phyloP scores from a whole-genome alignment of 2,113 vertebrate species.

The Maccullochella peelii region DNA sequence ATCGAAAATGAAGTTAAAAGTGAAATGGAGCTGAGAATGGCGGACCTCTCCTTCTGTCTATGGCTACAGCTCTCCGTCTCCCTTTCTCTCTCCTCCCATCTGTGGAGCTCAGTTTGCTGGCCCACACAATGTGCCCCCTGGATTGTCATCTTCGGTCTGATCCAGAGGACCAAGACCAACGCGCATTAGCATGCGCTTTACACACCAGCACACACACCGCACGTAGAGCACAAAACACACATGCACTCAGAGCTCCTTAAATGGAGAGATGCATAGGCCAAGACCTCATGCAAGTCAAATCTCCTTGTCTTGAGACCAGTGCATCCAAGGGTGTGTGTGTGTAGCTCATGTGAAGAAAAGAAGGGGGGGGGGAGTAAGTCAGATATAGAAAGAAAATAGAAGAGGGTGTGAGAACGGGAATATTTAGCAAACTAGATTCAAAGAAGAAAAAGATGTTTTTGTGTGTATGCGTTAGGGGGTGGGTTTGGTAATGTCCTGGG shows the following conservation, averaged over 20 bases:
- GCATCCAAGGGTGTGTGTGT: slow-evolving; percentile 43
- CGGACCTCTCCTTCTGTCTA: slow-evolving; percentile 58
- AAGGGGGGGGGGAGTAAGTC: background rate
- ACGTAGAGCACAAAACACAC: slow-evolving; percentile 38
- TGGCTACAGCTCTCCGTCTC: slow-evolving; percentile 39
- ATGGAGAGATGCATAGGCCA: slow-evolving; percentile 74
- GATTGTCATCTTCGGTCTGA: slow-evolving; percentile 80
- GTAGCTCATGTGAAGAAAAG: slow-evolving; percentile 30
- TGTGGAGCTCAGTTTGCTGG: slow-evolving; percentile 57
- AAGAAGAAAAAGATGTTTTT: slow-evolving; percentile 24
- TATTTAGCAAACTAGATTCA: slow-evolving; percentile 55
- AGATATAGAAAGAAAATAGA: slow-evolving; percentile 43
- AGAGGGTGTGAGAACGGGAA: slow-evolving; percentile 57
- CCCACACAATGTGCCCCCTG: slow-evolving; percentile 74
- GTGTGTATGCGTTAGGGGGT: slow-evolving; percentile 18
- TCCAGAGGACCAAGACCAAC: slow-evolving; percentile 72
- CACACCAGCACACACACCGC: slow-evolving; percentile 63
- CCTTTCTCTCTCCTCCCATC: slow-evolving; percentile 64
- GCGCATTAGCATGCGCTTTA: slow-evolving; percentile 75
- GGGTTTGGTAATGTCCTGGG: slow-evolving; percentile 46
- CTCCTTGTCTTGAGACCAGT: slow-evolving; percentile 59
- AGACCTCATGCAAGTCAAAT: slow-evolving; percentile 78
- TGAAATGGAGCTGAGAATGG: slow-evolving; percentile 48
- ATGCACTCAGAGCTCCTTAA: slow-evolving; percentile 64
- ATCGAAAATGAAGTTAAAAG: slow-evolving; percentile 51